A percentile compares a stretch with the other conserved stretches of the same genome.
Evolutionary conservation across 2,113 vertebrate genomes (phyloP).

Genomic region (Galeopterus variegatus): DNA sequence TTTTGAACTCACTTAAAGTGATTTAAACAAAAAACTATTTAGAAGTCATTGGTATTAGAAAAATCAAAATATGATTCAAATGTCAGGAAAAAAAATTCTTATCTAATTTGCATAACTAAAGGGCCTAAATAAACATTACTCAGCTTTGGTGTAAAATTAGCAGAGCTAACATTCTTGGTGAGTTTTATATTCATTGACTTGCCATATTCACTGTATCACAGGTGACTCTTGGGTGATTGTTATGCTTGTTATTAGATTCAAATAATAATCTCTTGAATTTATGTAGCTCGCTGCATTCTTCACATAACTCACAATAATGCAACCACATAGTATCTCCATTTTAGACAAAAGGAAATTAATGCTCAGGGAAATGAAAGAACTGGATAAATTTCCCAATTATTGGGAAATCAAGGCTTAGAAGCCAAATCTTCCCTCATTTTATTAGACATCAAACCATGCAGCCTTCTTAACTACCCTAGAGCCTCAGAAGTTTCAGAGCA

Average conservation of each 20-base stretch:
- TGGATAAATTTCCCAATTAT: background rate
- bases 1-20: slow-evolving; percentile 12
- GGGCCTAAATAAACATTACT: slow-evolving; percentile 62
- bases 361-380: background rate
- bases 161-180: slow-evolving; percentile 49
- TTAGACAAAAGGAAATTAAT: background rate
- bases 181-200: slow-evolving; percentile 59
- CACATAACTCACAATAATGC: background rate
- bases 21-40: slow-evolving; percentile 53
- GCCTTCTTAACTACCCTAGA: background rate
- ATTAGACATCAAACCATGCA: background rate
- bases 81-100: slow-evolving; percentile 67
- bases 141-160: slow-evolving; percentile 62
- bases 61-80: slow-evolving; percentile 67
- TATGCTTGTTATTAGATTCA: slow-evolving; percentile 39
- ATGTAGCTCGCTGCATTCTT: background rate
- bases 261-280: slow-evolving; percentile 30
- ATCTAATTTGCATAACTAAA: slow-evolving; percentile 57
- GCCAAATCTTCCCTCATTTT: background rate
- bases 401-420: background rate
- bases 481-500: background rate
- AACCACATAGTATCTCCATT: background rate
- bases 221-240: slow-evolving; percentile 51
- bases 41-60: slow-evolving; percentile 49
- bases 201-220: slow-evolving; percentile 14